Conservation (phyloP, 2,888 invertebrate species). For the Limnephilus marmoratus region DNA sequence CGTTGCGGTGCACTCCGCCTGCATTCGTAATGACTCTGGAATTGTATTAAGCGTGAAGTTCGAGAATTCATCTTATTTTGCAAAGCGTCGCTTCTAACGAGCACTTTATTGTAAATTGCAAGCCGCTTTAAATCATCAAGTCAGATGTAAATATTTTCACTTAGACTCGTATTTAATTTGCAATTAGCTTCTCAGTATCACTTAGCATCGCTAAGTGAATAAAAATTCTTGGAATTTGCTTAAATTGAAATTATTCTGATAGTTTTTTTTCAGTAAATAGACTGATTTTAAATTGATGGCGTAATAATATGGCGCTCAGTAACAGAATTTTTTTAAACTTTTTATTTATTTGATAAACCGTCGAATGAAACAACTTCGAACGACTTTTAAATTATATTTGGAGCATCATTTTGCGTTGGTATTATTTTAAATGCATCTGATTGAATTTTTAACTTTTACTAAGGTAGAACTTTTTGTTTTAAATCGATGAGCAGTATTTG, state of each 20-base stretch:
- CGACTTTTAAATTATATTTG: not conserved
- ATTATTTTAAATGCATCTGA: not conserved
- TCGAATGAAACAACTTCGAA: not conserved
- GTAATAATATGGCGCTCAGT: not conserved
- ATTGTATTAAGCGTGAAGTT: slow-evolving; percentile 50
- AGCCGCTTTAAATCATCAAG: not conserved
- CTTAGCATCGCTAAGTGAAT: not conserved
- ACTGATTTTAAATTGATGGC: not conserved
- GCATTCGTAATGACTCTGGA: slow-evolving; percentile 46
- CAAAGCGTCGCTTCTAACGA: slow-evolving; percentile 5
- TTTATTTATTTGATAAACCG: not conserved
- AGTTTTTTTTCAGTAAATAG: not conserved
- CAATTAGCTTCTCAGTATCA: not conserved
- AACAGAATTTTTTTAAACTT: not conserved
- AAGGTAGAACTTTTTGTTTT: no score
- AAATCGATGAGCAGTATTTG: no score
- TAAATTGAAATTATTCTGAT: not conserved
- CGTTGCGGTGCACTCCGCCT: not conserved
- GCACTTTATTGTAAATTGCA: slow-evolving; percentile 8
- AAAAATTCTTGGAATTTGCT: not conserved
- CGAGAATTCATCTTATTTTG: slow-evolving; percentile 50
- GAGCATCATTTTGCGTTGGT: not conserved
- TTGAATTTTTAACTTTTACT: not conserved
- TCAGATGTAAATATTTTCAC: slow-evolving; percentile 12
- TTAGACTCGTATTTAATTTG: not conserved